phyloP scores from a whole-genome alignment of 2,113 vertebrate genomes.

The Notothenia coriiceps region DNA sequence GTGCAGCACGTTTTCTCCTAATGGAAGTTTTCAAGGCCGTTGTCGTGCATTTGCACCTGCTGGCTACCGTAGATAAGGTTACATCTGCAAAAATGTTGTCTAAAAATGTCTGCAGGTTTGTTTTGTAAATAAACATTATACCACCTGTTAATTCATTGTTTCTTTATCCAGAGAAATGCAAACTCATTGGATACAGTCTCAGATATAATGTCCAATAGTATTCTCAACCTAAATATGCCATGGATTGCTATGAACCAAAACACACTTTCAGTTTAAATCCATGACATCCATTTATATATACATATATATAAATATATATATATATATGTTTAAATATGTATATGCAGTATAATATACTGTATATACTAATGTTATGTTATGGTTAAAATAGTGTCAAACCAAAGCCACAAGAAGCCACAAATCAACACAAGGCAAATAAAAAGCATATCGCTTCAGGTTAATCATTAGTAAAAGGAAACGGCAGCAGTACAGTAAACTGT shows the following conservation, averaged over 20 bases:
- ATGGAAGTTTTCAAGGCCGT: no score
- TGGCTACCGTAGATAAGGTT: neutral
- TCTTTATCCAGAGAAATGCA: neutral
- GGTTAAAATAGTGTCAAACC: conserved; percentile 30
- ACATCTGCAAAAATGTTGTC: neutral
- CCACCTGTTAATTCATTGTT: neutral
- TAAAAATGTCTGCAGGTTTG: neutral
- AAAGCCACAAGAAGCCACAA: conserved; percentile 46
- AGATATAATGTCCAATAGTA: neutral
- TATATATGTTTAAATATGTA: neutral
- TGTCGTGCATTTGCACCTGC: no score
- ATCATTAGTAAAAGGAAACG: conserved; percentile 46
- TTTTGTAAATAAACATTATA: neutral
- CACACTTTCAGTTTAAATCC: neutral
- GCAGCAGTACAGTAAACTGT: conserved; percentile 27
- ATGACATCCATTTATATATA: neutral
- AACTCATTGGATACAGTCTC: neutral
- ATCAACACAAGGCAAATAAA: conserved; percentile 58
- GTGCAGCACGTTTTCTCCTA: no score
- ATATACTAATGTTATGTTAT: conserved; percentile 14
- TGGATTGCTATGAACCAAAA: neutral
- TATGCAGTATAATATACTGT: neutral
- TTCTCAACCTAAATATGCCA: neutral
- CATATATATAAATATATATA: neutral
- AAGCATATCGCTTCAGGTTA: conserved; percentile 46